Conservation (phyloP, 2,888 invertebrate species). For the Terebella lapidaria region DNA sequence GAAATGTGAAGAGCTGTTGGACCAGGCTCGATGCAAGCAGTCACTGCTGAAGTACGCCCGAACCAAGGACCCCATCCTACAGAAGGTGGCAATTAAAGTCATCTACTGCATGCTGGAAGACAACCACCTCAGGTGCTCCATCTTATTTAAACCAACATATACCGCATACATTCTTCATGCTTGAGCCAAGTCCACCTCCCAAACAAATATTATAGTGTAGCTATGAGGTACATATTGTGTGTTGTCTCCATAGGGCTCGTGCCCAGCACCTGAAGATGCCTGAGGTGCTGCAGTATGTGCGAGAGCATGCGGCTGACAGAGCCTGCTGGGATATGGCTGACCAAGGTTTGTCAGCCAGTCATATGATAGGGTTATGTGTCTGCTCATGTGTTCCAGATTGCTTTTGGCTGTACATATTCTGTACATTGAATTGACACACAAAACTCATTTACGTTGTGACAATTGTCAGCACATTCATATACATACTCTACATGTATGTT, state of each 20-base stretch:
- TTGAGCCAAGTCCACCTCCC: too few species aligned
- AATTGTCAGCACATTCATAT: neutral
- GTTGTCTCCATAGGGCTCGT: constrained; percentile 21
- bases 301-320: constrained; percentile 38
- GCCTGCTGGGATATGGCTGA: constrained; percentile 49
- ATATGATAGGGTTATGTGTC: neutral
- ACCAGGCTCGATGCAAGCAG: constrained; percentile 30
- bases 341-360: constrained; percentile 30
- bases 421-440: too few species aligned
- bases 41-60: constrained; percentile 35
- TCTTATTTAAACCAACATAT: too few species aligned
- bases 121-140: constrained; percentile 35
- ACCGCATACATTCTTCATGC: too few species aligned
- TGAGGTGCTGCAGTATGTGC: constrained; percentile 33
- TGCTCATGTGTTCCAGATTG: too few species aligned
- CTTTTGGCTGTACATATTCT: too few species aligned
- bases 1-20: constrained; percentile 38
- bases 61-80: constrained; percentile 35
- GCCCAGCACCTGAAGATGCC: constrained; percentile 32
- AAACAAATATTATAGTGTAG: too few species aligned
- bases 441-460: too few species aligned
- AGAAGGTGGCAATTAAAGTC: constrained; percentile 45
- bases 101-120: constrained; percentile 40
- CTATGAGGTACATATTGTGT: too few species aligned
- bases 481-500: neutral